Evolutionary conservation across 2,888 invertebrate genomes (phyloP).

Genomic region (Laothoe populi): DNA sequence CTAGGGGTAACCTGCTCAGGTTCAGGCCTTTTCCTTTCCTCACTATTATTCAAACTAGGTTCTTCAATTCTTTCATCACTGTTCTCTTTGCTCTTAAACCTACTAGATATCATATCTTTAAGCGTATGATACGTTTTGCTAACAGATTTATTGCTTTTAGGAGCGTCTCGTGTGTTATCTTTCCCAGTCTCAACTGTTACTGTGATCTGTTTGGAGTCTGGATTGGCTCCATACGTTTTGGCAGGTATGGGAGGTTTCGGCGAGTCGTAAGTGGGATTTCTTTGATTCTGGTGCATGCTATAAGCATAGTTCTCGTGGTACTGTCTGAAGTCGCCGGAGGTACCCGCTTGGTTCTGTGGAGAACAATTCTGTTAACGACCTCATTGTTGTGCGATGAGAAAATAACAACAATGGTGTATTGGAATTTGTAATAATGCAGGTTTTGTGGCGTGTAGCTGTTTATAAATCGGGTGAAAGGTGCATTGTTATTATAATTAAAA

Average conservation of each 20-base stretch:
- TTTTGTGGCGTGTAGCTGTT: slow-evolving; percentile 42
- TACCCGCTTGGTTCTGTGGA: slow-evolving; percentile 79
- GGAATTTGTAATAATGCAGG: slow-evolving; percentile 51
- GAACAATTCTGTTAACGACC: slow-evolving; percentile 40
- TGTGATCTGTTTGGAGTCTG: slow-evolving; percentile 78
- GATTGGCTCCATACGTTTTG: slow-evolving; percentile 73
- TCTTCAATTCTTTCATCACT: slow-evolving; percentile 84
- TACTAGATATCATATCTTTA: slow-evolving; percentile 92
- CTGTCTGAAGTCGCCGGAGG: slow-evolving; percentile 78
- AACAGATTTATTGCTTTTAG: slow-evolving; percentile 87
- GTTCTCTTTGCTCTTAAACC: slow-evolving; percentile 88
- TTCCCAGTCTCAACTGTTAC: slow-evolving; percentile 86
- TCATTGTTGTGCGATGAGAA: slow-evolving; percentile 58
- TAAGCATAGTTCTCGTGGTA: slow-evolving; percentile 84
- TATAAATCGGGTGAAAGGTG: slow-evolving; percentile 46
- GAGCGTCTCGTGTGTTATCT: slow-evolving; percentile 83
- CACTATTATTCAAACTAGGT: slow-evolving; percentile 86
- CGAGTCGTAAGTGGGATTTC: slow-evolving; percentile 75
- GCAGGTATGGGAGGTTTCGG: slow-evolving; percentile 79
- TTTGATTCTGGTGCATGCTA: slow-evolving; percentile 74
- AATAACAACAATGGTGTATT: slow-evolving; percentile 57
- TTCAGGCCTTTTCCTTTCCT: slow-evolving; percentile 81
- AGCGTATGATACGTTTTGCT: slow-evolving; percentile 92
- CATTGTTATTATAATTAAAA: slow-evolving; percentile 32
- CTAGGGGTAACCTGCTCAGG: slow-evolving; percentile 75